Percentiles rank a stretch among this genome's conserved stretches.
Conservation (phyloP, 2,888 invertebrate genomes). For the Lithophane ornitopus region DNA sequence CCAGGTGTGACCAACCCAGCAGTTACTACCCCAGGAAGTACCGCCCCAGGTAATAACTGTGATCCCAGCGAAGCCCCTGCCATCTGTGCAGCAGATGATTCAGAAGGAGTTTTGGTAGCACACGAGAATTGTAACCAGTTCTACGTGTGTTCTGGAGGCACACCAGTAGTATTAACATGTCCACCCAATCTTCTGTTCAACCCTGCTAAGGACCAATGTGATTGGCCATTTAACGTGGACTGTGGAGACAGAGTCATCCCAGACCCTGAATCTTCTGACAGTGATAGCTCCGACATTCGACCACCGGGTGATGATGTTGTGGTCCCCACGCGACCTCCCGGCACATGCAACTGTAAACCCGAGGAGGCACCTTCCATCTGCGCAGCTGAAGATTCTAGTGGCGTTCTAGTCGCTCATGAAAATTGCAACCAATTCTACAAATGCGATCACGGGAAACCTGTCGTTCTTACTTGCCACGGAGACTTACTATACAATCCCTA, state of each 20-base stretch:
- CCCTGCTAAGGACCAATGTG: conserved; percentile 68
- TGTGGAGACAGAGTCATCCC: conserved; percentile 68
- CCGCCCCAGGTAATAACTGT: conserved; percentile 38
- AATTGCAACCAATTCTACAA: conserved; percentile 71
- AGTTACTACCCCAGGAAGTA: neutral
- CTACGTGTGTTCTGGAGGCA: conserved; percentile 69
- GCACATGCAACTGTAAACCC: conserved; percentile 64
- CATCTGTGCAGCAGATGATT: conserved; percentile 68
- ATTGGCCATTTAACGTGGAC: conserved; percentile 73
- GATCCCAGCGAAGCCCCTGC: conserved; percentile 69
- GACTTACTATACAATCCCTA: conserved; percentile 64
- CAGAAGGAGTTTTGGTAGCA: conserved; percentile 70
- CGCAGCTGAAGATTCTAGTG: conserved; percentile 45
- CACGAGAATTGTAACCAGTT: conserved; percentile 76
- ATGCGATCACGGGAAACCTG: conserved; percentile 66
- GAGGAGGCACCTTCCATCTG: conserved; percentile 70
- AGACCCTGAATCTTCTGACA: neutral
- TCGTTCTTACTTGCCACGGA: conserved; percentile 49
- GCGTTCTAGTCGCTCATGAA: conserved; percentile 68
- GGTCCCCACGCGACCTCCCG: conserved; percentile 30
- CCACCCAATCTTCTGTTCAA: conserved; percentile 66
- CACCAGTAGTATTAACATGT: conserved; percentile 66
- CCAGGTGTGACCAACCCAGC: conserved; percentile 1
- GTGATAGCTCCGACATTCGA: neutral
- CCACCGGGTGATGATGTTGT: neutral